Conservation (phyloP, 2,888 invertebrate species). For the Ephialtes manifestator region DNA sequence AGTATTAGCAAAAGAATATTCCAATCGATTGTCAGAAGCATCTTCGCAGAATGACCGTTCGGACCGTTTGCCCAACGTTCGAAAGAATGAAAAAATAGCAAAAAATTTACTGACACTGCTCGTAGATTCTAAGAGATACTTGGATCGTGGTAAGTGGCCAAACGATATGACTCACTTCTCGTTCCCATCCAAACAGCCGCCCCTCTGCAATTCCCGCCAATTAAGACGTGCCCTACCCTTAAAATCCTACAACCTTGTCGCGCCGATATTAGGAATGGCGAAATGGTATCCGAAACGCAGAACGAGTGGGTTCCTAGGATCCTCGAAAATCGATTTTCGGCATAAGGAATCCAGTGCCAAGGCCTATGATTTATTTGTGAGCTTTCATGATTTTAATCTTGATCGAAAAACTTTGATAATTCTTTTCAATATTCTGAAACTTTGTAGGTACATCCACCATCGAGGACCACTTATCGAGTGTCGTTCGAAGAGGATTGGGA, state of each 20-base stretch:
- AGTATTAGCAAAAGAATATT: slow-evolving; percentile 75
- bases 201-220: slow-evolving; percentile 76
- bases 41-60: slow-evolving; percentile 13
- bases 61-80: not conserved
- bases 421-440: not conserved
- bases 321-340: slow-evolving; percentile 4
- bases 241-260: slow-evolving; percentile 78
- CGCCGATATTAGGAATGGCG: slow-evolving; percentile 80
- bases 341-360: slow-evolving; percentile 34
- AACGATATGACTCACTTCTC: slow-evolving; percentile 75
- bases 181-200: slow-evolving; percentile 80
- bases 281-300: slow-evolving; percentile 67
- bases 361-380: slow-evolving; percentile 70
- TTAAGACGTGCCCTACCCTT: slow-evolving; percentile 77
- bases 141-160: slow-evolving; percentile 69
- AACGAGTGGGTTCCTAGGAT: not conserved
- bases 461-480: slow-evolving; percentile 59
- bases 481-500: slow-evolving; percentile 46
- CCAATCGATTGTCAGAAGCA: slow-evolving; percentile 49
- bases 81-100: slow-evolving; percentile 70
- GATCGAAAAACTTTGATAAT: not conserved
- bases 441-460: slow-evolving; percentile 80
- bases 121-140: slow-evolving; percentile 79
- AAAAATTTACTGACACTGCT: slow-evolving; percentile 78
- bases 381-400: slow-evolving; percentile 19